Percentiles rank a stretch among this genome's conserved stretches.
Conservation (phyloP, 2,797 vertebrate species). For the Falco rusticolus region DNA sequence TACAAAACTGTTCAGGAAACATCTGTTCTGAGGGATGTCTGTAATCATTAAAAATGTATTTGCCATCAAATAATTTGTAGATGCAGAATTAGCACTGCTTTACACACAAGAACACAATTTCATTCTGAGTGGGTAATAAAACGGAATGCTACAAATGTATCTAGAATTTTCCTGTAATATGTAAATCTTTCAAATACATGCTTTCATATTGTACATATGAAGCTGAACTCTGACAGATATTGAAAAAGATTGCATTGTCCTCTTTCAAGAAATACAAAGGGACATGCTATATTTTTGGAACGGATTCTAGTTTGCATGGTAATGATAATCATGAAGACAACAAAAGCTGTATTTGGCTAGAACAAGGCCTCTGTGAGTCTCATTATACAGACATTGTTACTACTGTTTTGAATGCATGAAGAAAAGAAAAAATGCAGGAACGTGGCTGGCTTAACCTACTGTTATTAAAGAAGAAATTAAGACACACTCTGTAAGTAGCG, state of each 20-base stretch:
- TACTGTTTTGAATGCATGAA: not conserved
- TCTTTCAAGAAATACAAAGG: not conserved
- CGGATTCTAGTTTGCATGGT: not conserved
- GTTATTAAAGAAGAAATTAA: not conserved
- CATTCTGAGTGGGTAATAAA: conserved; percentile 23
- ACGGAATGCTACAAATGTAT: not conserved
- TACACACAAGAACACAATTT: conserved; percentile 20
- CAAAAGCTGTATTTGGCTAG: not conserved
- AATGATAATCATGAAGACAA: not conserved
- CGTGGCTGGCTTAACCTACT: accelerated
- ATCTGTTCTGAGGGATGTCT: conserved; percentile 45
- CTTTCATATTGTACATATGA: not conserved
- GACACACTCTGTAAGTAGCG: not conserved
- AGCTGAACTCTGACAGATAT: not conserved
- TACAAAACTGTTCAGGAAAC: conserved; percentile 53
- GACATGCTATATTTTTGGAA: not conserved
- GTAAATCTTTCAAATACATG: not conserved
- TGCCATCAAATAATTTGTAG: conserved; percentile 42
- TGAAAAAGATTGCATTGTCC: not conserved
- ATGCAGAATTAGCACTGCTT: conserved; percentile 38
- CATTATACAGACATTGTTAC: not conserved
- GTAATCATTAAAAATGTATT: conserved; percentile 68
- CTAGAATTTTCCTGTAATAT: not conserved
- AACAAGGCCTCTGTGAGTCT: not conserved
- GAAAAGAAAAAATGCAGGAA: not conserved